Evolutionary conservation across 2,113 vertebrate species (phyloP), one percentile per base, ranked within the genome.

Genomic region (Alaudala cheleensis): DNA sequence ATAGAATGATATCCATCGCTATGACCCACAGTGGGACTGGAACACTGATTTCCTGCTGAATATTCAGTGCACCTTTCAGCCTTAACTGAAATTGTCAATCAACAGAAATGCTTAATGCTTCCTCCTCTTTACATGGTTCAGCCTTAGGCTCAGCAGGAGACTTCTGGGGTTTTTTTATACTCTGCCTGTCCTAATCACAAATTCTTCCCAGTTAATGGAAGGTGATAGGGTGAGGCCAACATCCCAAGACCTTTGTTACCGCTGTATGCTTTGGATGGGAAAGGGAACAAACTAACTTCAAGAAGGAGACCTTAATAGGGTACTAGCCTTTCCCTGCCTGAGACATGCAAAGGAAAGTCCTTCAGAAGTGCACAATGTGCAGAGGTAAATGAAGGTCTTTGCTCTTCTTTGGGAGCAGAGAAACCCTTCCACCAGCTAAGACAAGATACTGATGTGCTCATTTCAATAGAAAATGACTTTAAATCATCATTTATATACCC

Each of bases 111-210:
- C 4, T 62, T 50, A 19, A 25, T 25, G 2, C 74, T 71, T 39
- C 6, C 6, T 26, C 17, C 19, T 50, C 21, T 49, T 17, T 49
- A 31, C 1, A 1, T 2, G 3, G 10, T 49, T 72, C 2, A 5
- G 31, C 4, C 37, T 34, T 47, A 60, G 7, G 29, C 8, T 61
- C 69, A 66, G 28, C 4, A 67, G 23, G 18, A 73, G 6, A 45
- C 3, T 58, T 86, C 45, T 14, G 2, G 7, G 67, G 39, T 3
- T 20, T 45, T 81, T 76, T 62, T 28, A 26, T 67, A 28, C 6
- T 49, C n/a, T 66, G 5, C 13, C 11, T 86, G 5, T 47, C 37
- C 7, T 47, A 54, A 62, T 64, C 16, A 53, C 16, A 60, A 25
- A 6, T 58, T 54, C 70, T 45, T 64, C 28, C 8, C 25, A 31